phyloP scores from a whole-genome alignment of 2,797 vertebrate species.

The Eulemur rubriventer region DNA sequence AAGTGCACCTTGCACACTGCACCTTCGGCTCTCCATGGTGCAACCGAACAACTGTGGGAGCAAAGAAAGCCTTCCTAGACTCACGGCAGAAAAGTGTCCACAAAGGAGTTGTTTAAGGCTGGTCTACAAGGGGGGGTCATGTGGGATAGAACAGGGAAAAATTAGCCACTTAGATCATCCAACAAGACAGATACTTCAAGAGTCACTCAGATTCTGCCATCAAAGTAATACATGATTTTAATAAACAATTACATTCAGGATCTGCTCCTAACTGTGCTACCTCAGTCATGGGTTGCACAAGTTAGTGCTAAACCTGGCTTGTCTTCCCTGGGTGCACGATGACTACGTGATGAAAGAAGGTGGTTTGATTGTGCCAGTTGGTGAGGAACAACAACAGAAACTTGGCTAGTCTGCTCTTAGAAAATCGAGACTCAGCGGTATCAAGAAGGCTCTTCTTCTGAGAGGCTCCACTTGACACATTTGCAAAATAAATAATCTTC shows the following conservation, averaged over 20 bases:
- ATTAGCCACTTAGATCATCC: neutral
- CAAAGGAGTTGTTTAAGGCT: neutral
- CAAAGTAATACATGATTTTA: neutral
- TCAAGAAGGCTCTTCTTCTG: neutral
- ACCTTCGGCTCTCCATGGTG: neutral
- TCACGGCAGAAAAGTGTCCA: neutral
- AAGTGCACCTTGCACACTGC: rapidly evolving
- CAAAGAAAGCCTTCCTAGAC: neutral
- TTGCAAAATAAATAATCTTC: slow-evolving; percentile 26
- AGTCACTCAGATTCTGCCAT: neutral
- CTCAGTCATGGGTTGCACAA: neutral
- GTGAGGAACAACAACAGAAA: neutral
- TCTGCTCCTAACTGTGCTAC: neutral
- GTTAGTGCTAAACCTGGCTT: neutral
- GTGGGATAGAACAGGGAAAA: neutral
- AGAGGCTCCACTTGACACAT: slow-evolving; percentile 27
- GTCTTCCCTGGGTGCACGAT: neutral
- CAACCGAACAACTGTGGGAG: neutral
- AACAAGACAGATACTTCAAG: neutral
- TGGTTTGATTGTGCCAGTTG: neutral
- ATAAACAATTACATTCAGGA: neutral
- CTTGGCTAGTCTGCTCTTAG: neutral
- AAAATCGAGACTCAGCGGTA: neutral
- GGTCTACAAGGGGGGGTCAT: rapidly evolving
- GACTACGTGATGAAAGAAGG: neutral